Evolutionary conservation across 2,888 invertebrate genomes (phyloP).

Genomic region (Drosophila phalerata): DNA sequence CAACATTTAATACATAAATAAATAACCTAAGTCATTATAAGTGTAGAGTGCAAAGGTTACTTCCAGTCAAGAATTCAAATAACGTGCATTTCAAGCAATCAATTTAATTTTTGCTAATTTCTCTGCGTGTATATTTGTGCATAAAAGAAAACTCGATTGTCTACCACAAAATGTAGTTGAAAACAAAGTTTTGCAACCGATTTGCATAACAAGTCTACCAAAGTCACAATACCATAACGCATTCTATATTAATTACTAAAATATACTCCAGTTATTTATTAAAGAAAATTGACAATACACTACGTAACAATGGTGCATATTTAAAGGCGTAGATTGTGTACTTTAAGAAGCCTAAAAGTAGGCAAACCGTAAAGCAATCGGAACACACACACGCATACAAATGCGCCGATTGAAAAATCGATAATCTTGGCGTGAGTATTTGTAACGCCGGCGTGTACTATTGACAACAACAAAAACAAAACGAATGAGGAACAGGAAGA

Average conservation of each 20-base stretch:
- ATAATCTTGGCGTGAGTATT: constrained; percentile 55
- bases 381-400: constrained; percentile 3
- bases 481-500: constrained; percentile 4
- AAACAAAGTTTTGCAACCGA: constrained; percentile 11
- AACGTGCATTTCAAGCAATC: constrained; percentile 19
- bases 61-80: constrained; percentile 2
- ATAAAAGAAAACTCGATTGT: constrained; percentile 16
- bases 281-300: constrained; percentile 23
- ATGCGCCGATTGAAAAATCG: constrained; percentile 66
- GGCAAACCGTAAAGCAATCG: constrained; percentile 44
- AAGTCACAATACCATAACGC: not conserved
- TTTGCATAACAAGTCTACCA: not conserved
- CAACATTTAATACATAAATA: constrained; percentile 20
- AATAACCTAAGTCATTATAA: constrained; percentile 3
- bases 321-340: constrained; percentile 38
- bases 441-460: constrained; percentile 63
- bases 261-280: constrained; percentile 46
- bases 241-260: not conserved
- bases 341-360: constrained; percentile 60
- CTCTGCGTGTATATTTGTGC: constrained; percentile 16
- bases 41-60: not conserved
- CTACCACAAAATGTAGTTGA: constrained; percentile 19
- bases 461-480: constrained; percentile 39
- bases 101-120: constrained; percentile 16
- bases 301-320: constrained; percentile 44